These are phyloP conservation scores for Drosophila erecta DNA, from an alignment of 1,140 invertebrate species.

Conservation along the genomic window DNA sequence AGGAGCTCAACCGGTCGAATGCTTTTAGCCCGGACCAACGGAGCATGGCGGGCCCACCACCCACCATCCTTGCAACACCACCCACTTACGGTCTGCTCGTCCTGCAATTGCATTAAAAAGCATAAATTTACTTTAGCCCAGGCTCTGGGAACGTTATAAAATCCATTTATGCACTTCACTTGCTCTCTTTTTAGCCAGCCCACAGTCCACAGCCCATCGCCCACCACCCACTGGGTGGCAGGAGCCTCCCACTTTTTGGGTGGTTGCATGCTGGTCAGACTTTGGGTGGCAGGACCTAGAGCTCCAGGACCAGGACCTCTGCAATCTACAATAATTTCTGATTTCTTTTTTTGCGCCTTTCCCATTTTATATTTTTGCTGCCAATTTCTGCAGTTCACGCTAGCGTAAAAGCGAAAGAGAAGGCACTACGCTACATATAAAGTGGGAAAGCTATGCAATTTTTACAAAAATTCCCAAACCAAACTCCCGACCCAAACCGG, in stretches of 20 bases:
- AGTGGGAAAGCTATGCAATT: slow-evolving; percentile 66
- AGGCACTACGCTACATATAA: neutral
- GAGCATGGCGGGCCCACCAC: slow-evolving; percentile 49
- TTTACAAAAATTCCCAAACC: slow-evolving; percentile 64
- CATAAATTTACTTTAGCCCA: slow-evolving; percentile 82
- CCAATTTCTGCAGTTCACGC: slow-evolving; percentile 74
- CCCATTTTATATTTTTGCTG: slow-evolving; percentile 58
- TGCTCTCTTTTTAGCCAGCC: slow-evolving; percentile 54
- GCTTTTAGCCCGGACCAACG: slow-evolving; percentile 66
- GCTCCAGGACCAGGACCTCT: slow-evolving; percentile 27
- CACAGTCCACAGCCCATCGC: too few relatives aligned
- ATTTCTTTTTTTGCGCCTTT: slow-evolving; percentile 70
- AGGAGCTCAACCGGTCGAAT: slow-evolving; percentile 38
- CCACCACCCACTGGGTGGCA: neutral
- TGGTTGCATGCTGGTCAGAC: slow-evolving; percentile 75
- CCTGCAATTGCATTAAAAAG: slow-evolving; percentile 83
- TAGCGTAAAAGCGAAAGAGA: slow-evolving; percentile 32
- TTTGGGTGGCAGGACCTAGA: slow-evolving; percentile 22
- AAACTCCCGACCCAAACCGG: slow-evolving; percentile 24
- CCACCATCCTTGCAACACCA: slow-evolving; percentile 28
- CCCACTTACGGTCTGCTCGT: slow-evolving; percentile 80
- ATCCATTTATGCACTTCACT: slow-evolving; percentile 83
- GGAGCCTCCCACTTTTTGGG: slow-evolving; percentile 18
- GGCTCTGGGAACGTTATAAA: slow-evolving; percentile 73
- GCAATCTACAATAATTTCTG: slow-evolving; percentile 83